Evolutionary conservation across 2,797 vertebrate species (phyloP).

Genomic region (Trachops cirrhosus): DNA sequence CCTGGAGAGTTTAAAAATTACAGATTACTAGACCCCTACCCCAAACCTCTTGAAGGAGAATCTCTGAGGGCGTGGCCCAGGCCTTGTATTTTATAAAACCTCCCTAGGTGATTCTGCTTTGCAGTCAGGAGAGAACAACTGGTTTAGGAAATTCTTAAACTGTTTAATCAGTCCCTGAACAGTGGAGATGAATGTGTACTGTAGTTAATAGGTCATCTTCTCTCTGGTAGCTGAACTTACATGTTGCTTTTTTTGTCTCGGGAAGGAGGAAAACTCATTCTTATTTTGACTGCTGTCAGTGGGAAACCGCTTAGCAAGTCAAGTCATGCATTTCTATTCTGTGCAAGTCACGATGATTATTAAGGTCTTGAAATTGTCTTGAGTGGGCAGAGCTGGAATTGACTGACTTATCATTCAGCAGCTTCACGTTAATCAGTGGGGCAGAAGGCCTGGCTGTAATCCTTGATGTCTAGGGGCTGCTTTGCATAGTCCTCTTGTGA

Average conservation of each 20-base stretch:
- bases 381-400: conserved; percentile 5
- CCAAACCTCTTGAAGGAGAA: background rate
- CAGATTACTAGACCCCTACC: background rate
- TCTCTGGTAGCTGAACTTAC: conserved; percentile 15
- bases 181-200: background rate
- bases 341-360: background rate
- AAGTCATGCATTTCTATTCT: conserved; percentile 35
- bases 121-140: background rate
- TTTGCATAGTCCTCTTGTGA: background rate
- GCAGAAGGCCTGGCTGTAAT: conserved; percentile 19
- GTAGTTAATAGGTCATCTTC: conserved; percentile 21
- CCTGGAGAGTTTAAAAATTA: background rate
- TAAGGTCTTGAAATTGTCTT: conserved; percentile 42
- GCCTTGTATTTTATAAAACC: background rate
- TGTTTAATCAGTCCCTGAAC: background rate
- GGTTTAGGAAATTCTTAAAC: background rate
- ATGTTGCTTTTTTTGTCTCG: background rate
- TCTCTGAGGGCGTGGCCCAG: background rate
- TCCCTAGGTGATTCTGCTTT: background rate
- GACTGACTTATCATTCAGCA: conserved; percentile 40
- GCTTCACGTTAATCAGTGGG: conserved; percentile 11
- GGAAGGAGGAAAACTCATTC: conserved; percentile 39
- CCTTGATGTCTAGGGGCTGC: background rate
- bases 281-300: conserved; percentile 47
- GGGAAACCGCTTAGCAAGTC: conserved; percentile 40